These are phyloP conservation scores for Drosophila lacicola DNA, from an alignment of 2,888 invertebrate species.

Conservation along the genomic window DNA sequence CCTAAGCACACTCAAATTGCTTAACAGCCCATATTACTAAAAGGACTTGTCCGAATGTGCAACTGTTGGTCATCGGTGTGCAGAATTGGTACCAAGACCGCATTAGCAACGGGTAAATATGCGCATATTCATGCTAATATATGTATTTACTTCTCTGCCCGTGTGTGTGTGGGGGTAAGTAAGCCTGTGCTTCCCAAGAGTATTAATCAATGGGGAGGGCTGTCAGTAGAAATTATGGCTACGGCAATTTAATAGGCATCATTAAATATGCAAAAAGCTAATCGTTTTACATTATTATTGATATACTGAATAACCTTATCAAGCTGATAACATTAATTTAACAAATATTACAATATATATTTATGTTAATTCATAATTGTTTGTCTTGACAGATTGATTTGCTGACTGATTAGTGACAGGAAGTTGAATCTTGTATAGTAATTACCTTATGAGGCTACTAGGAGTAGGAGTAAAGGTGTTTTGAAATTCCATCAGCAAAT, in stretches of 20 bases:
- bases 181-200: not conserved
- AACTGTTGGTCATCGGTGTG: constrained; percentile 19
- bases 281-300: constrained; percentile 43
- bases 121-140: constrained; percentile 60
- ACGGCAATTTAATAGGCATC: constrained; percentile 27
- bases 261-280: constrained; percentile 37
- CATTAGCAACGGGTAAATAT: constrained; percentile 30
- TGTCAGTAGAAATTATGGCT: constrained; percentile 35
- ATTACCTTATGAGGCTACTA: too few species aligned
- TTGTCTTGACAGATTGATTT: not conserved
- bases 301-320: constrained; percentile 29
- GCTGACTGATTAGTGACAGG: too few species aligned
- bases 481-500: too few species aligned
- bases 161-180: not conserved
- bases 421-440: too few species aligned
- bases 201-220: constrained; percentile 10
- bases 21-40: constrained; percentile 26
- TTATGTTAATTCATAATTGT: not conserved
- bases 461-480: too few species aligned
- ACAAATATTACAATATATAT: not conserved
- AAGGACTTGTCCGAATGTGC: constrained; percentile 26
- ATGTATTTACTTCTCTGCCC: constrained; percentile 27
- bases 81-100: constrained; percentile 4
- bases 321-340: not conserved
- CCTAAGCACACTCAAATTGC: constrained; percentile 23